Evolutionary conservation across 1,140 invertebrate species (phyloP).

Genomic region (Lepidurus couesii): DNA sequence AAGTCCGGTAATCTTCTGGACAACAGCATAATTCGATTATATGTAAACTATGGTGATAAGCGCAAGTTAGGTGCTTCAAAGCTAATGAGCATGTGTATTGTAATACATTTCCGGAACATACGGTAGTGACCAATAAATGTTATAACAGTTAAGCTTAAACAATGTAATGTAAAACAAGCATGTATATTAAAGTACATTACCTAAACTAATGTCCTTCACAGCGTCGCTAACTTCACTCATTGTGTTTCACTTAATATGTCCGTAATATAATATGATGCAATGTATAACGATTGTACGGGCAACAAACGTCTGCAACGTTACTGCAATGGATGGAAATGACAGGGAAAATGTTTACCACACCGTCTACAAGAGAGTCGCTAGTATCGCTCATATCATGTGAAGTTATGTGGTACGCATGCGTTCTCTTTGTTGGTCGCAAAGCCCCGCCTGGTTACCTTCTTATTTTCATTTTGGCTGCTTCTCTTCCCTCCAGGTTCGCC

Average conservation of each 20-base stretch:
- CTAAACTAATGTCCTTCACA: conserved; percentile 14
- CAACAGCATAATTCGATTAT: background rate
- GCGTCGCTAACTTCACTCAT: conserved; percentile 4
- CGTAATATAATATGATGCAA: background rate
- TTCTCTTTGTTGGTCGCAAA: background rate
- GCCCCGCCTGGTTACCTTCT: conserved; percentile 10
- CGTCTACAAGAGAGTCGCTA: background rate
- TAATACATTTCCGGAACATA: too few species aligned
- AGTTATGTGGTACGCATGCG: background rate
- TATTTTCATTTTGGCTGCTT: background rate
- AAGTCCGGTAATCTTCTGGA: background rate
- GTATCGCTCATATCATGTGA: background rate
- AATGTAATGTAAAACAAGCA: background rate
- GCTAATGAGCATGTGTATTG: too few species aligned
- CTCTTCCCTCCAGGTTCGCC: conserved; percentile 17
- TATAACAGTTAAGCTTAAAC: background rate
- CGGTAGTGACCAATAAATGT: too few species aligned
- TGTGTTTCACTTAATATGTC: background rate
- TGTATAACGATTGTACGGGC: background rate
- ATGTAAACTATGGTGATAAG: background rate
- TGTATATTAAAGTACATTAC: background rate
- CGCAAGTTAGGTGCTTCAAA: background rate
- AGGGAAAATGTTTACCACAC: background rate
- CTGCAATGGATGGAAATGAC: background rate
- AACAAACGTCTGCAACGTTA: background rate